phyloP scores from a whole-genome alignment of 2,888 invertebrate genomes.

The Hirtodrosophila trivittata region DNA sequence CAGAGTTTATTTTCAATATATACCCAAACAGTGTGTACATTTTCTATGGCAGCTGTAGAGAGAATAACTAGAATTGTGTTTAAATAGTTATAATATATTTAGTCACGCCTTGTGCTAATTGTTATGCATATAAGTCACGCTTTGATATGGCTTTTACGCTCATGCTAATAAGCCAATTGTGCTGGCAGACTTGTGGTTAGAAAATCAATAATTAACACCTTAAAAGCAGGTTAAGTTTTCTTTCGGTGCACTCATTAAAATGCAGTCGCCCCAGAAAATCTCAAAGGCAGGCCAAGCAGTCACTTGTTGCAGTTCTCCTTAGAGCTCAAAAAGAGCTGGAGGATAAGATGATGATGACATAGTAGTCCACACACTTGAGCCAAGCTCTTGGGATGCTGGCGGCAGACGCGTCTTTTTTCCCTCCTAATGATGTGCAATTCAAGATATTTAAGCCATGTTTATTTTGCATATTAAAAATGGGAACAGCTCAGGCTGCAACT shows the following conservation, averaged over 20 bases:
- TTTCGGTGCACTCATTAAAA: slow-evolving; percentile 58
- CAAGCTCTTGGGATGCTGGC: slow-evolving; percentile 26
- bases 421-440: slow-evolving; percentile 60
- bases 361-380: slow-evolving; percentile 12
- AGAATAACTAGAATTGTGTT: neutral
- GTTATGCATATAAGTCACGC: no score
- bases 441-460: slow-evolving; percentile 39
- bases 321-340: no score
- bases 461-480: slow-evolving; percentile 3
- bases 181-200: neutral
- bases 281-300: slow-evolving; percentile 43
- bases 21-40: neutral
- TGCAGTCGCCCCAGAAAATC: slow-evolving; percentile 48
- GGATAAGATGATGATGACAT: neutral
- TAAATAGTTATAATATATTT: neutral
- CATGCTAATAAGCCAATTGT: no score
- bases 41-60: neutral
- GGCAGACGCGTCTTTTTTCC: slow-evolving; percentile 32
- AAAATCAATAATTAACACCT: slow-evolving; percentile 31
- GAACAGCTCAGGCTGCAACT: neutral
- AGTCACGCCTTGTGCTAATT: neutral
- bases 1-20: no score
- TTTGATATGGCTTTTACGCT: no score
- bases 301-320: slow-evolving; percentile 46
- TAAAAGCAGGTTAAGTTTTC: neutral